Base-by-base conservation (phyloP, 2,113 vertebrate species). In the Xerus inauris region DNA sequence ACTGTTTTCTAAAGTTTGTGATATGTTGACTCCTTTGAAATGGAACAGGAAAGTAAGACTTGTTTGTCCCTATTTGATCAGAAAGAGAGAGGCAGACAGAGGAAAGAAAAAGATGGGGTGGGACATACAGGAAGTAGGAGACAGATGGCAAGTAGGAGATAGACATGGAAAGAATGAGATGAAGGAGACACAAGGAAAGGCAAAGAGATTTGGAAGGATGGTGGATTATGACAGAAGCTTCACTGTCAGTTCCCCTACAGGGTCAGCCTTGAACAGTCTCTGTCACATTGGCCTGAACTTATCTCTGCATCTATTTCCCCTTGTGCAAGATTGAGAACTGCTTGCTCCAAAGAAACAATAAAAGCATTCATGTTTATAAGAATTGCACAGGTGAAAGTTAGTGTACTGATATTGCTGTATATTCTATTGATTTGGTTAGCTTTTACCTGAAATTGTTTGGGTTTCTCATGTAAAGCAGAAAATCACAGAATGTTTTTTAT, bases 291-390 rank as follows among this genome's bases (percentile, higher is more conserved):
- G 76, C 59, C 72, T 9, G 42, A n/a, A 8, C 71, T 96, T 81
- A 85, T 96, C 95, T 93, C 77, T 51, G 72, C 72, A 88, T 94
- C 95, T 94, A 0, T 59, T 88, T 94, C 93, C 62, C 77, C 20
- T 14, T 82, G 77, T 96, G 93, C 38, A 49, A 42, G 88, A 16
- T 64, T 81, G 51, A 89, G 95, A 89, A 86, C 91, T n/a, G n/a
- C 82, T 32, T 42, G 54, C 96, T 77, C 93, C 72, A 8, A 32
- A 91, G 89, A 91, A 67, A 95, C 89, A 93, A 76, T 75, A 42
- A 89, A 88, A 49, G 65, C 85, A 47, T 71, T 88, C 88, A 87
- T 64, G 77, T 59, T 65, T 28, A 2, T 49, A 71, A n/a, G 79
- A 80, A 26, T 38, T 11, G 49, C 59, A 1, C 51, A 67, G 40